Evolutionary conservation across 2,797 vertebrate genomes (phyloP).

Genomic region (Gambusia yucatana): DNA sequence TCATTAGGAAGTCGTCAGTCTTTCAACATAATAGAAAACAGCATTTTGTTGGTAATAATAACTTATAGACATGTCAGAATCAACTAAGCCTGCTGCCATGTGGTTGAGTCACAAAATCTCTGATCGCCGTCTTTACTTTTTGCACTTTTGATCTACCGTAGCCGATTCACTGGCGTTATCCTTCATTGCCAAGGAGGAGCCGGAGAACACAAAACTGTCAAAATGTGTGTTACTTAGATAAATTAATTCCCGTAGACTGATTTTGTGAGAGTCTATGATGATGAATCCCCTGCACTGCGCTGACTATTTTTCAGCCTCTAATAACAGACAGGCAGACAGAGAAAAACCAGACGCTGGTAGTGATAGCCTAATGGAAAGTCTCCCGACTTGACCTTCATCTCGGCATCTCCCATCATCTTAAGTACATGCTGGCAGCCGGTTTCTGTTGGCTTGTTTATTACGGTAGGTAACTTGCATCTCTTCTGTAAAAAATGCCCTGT

Average conservation of each 20-base stretch:
- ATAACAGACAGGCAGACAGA: background rate
- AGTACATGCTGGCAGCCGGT: slow-evolving; percentile 3
- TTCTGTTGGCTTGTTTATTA: slow-evolving; percentile 2
- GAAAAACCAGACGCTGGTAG: background rate
- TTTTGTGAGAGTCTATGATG: background rate
- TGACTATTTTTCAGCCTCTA: background rate
- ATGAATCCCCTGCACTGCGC: background rate
- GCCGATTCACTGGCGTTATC: background rate
- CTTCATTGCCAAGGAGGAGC: background rate
- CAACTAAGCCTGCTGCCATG: background rate
- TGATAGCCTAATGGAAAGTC: background rate
- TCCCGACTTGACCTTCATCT: slow-evolving; percentile 1
- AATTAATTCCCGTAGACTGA: background rate
- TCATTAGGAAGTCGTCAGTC: background rate
- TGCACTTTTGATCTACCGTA: background rate
- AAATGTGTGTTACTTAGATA: slow-evolving; percentile 2
- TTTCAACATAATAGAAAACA: background rate
- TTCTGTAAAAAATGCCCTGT: background rate
- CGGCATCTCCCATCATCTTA: slow-evolving; percentile 6
- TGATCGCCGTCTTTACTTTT: background rate
- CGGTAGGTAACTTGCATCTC: background rate
- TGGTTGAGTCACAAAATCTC: background rate
- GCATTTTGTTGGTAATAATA: background rate
- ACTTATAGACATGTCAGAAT: background rate
- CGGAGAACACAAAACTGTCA: background rate